Evolutionary conservation across 2,888 invertebrate species (phyloP).

Genomic region (Drosophila ochracea): DNA sequence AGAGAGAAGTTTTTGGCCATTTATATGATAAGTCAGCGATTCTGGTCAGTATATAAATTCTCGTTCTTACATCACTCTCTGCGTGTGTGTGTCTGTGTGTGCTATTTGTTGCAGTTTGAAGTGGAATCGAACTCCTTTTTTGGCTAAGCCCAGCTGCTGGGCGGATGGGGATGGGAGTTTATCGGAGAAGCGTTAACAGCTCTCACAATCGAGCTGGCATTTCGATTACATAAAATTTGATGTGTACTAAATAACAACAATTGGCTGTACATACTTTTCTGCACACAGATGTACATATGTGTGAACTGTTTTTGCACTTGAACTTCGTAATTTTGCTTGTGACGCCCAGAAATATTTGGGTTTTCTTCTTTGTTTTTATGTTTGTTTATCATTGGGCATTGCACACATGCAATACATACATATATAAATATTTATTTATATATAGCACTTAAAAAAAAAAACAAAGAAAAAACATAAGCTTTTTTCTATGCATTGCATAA

Average conservation of each 20-base stretch:
- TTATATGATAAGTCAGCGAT: background rate
- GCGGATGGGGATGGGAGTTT: background rate
- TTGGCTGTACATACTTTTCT: background rate
- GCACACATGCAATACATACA: background rate
- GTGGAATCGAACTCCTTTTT: background rate
- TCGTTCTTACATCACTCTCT: background rate
- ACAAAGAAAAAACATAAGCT: background rate
- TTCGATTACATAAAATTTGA: background rate
- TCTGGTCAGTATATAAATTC: background rate
- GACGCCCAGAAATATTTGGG: background rate
- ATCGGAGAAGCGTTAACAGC: background rate
- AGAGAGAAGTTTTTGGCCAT: background rate
- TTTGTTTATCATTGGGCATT: background rate
- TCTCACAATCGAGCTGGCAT: background rate
- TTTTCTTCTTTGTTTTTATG: background rate
- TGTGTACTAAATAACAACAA: background rate
- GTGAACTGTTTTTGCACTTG: background rate
- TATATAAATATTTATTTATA: background rate
- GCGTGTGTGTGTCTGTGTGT: background rate
- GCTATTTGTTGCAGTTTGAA: background rate
- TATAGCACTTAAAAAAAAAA: background rate
- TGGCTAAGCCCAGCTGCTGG: background rate
- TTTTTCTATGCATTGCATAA: constrained; percentile 3
- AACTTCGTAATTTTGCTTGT: background rate
- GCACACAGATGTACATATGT: background rate